phyloP scores from a whole-genome alignment of 2,888 invertebrate genomes.

The Beris chalybata region DNA sequence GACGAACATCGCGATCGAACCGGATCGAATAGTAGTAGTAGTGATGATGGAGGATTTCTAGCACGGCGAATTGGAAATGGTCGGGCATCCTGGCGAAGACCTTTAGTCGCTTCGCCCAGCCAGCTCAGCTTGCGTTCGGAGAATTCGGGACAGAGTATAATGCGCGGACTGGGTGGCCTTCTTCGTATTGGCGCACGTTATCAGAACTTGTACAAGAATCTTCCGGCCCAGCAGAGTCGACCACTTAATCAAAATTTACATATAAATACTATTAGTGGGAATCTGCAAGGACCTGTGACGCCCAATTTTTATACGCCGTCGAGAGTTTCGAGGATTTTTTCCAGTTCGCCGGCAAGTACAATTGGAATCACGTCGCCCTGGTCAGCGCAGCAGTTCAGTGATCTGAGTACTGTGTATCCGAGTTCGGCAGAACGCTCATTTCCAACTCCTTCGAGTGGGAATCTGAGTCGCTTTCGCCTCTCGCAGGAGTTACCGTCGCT shows the following conservation, averaged over 20 bases:
- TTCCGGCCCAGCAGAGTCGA: conserved; percentile 47
- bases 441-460: conserved; percentile 70
- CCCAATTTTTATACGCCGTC: conserved; percentile 56
- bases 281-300: conserved; percentile 41
- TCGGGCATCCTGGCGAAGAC: conserved; percentile 66
- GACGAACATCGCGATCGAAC: conserved; percentile 58
- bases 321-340: conserved; percentile 61
- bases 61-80: conserved; percentile 62
- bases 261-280: conserved; percentile 53
- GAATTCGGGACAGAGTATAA: conserved; percentile 64
- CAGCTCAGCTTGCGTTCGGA: conserved; percentile 70
- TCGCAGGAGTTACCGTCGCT: conserved; percentile 73
- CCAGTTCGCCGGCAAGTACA: conserved; percentile 68
- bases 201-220: conserved; percentile 50
- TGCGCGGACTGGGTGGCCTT: conserved; percentile 52
- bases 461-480: conserved; percentile 60
- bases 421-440: conserved; percentile 79
- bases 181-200: conserved; percentile 50
- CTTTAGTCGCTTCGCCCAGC: conserved; percentile 67
- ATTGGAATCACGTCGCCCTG: conserved; percentile 65
- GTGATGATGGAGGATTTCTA: conserved; percentile 84
- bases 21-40: conserved; percentile 64
- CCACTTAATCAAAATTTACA: conserved; percentile 51
- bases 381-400: conserved; percentile 75
- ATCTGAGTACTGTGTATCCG: conserved; percentile 83